phyloP scores from a whole-genome alignment of 2,113 vertebrate species.

The Natator depressus region DNA sequence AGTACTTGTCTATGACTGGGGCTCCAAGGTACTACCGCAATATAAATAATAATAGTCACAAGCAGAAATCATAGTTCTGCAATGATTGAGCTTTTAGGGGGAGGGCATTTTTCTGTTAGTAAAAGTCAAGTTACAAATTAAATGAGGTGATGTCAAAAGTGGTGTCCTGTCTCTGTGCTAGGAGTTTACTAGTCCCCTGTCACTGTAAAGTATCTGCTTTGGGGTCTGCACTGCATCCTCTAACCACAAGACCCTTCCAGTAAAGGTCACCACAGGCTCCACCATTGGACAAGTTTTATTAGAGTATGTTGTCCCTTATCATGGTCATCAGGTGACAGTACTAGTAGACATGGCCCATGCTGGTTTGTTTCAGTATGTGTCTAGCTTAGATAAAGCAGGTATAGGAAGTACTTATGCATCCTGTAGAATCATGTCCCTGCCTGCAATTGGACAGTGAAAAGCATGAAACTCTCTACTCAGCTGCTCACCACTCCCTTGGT shows the following conservation, averaged over 20 bases:
- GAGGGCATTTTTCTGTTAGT: background rate
- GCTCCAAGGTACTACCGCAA: no score
- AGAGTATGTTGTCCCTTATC: accelerated
- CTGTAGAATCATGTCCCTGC: background rate
- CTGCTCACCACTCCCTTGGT: no score
- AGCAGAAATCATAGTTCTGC: background rate
- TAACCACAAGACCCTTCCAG: background rate
- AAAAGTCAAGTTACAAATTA: background rate
- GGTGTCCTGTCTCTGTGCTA: background rate
- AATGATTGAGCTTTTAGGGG: background rate
- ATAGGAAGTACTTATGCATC: background rate
- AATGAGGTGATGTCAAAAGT: no score
- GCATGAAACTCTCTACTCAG: no score
- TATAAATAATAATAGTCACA: background rate
- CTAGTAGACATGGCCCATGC: background rate
- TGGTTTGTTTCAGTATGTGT: background rate
- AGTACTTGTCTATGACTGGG: background rate
- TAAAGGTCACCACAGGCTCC: background rate
- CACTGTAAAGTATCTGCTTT: background rate
- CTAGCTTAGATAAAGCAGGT: accelerated
- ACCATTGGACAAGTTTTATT: background rate
- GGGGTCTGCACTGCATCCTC: background rate
- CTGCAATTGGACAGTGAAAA: no score
- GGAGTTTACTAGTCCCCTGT: accelerated
- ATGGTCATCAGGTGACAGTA: background rate